Evolutionary conservation across 1,140 invertebrate species (phyloP), one percentile per base, ranked within the genome.

Genomic region (Apis dorsata): DNA sequence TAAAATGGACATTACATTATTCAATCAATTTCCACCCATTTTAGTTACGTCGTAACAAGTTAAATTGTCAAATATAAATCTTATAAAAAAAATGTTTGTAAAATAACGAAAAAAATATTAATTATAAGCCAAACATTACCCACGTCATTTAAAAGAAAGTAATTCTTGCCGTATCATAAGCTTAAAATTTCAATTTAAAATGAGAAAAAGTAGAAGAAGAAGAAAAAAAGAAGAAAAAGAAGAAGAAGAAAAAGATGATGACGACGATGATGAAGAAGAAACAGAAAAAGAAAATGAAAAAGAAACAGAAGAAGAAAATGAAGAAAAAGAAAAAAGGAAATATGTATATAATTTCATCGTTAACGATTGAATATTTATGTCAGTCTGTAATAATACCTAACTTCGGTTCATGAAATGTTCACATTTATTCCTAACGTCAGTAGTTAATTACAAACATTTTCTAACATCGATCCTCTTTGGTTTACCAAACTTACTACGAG

Each of bases 401-500:
- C 68, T 24, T 59, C 19, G 7, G 19, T 66, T 24, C n/a, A 49
- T 75, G 44, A 51, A 55, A 60, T 9, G 19, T 70, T 81, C 72
- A 17, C 28, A 34, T 75, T 19, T 15, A 59, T 57, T 59, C 51
- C 73, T 62, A 66, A 69, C 44, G 49, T 70, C 57, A 60, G 24
- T 68, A 59, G 63, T 76, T 76, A 66, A 60, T 60, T 60, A 59
- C 28, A 77, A 69, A 77, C n/a, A 49, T 77, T 82, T 77, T 62
- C 55, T 82, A 70, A 51, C 75, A 60, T 63, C 73, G 73, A 77
- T 59, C 59, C 59, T 82, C 80, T 82, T 82, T 82, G 80, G 80
- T 82, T 82, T 66, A 77, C 73, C 73, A 53, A 77, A 82, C 80
- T 69, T 77, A 77, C 57, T 77, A 69, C 55, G 76, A 55, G 63